A percentile compares a stretch with the other conserved stretches of the same genome.
Conservation (phyloP, 2,888 invertebrate genomes). For the Cheilosia variabilis region DNA sequence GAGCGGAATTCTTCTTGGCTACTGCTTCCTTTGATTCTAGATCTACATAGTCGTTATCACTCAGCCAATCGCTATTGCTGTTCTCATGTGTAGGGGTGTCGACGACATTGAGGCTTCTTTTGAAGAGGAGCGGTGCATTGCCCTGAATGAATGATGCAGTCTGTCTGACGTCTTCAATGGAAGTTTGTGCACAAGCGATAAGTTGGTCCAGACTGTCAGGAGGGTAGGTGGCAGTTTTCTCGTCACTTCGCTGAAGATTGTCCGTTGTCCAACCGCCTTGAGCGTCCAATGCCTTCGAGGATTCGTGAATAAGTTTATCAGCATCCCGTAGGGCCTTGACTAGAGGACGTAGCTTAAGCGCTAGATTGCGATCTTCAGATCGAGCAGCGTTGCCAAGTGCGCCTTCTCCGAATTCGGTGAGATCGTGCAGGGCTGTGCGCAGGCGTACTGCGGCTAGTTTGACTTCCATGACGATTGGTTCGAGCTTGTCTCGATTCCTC, state of each 20-base stretch:
- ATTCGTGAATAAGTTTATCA: conserved; percentile 91
- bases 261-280: conserved; percentile 92
- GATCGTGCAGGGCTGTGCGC: conserved; percentile 92
- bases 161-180: conserved; percentile 95
- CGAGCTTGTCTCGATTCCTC: conserved; percentile 91
- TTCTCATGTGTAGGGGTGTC: conserved; percentile 76
- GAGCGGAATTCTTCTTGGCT: conserved; percentile 89
- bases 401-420: conserved; percentile 94
- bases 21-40: conserved; percentile 90
- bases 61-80: conserved; percentile 86
- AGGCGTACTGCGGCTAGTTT: conserved; percentile 91
- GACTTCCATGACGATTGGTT: conserved; percentile 91
- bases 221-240: conserved; percentile 83
- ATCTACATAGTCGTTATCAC: conserved; percentile 96
- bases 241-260: conserved; percentile 85
- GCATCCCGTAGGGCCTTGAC: conserved; percentile 92
- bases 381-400: conserved; percentile 93
- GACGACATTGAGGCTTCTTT: conserved; percentile 84
- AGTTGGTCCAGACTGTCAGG: conserved; percentile 95
- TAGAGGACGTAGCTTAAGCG: conserved; percentile 89
- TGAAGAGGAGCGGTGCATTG: conserved; percentile 91
- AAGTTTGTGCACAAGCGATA: conserved; percentile 92
- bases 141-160: conserved; percentile 96
- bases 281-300: conserved; percentile 89
- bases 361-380: conserved; percentile 91